Base-by-base conservation (phyloP, 2,797 vertebrate species). In the Myripristis murdjan region DNA sequence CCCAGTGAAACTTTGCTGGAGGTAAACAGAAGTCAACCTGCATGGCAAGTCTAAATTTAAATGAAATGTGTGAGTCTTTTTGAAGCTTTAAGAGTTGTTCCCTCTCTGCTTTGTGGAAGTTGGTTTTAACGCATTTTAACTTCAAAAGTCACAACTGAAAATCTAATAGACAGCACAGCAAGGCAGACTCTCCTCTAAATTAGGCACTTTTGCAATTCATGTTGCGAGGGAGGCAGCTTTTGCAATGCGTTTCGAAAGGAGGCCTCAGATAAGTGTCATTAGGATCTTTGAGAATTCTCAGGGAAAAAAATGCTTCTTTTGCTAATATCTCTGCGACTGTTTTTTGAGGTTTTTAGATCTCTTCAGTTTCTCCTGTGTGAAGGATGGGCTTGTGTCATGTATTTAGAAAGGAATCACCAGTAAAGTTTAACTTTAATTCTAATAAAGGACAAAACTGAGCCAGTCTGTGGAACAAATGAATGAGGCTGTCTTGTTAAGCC, bases 211-310 rank as follows among this genome's bases (percentile, higher is more conserved):
- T 65, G 62, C 15, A 31, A 11, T 73, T 35, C 11, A 26, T 11
- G 11, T 9, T 62, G 14, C 23, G 11, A n/a, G 9, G 49, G 72
- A 56, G 58, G 75, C 23, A 43, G 23, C 48, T 4, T 70, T 57
- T 49, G n/a, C 6, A 15, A 23, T 49, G 18, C 37, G 48, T 81
- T 57, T 44, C 22, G 33, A 56, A 54, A 24, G 58, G 8, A 35
- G 35, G 39, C 37, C 33, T 56, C 31, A 6, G 53, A 37, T 37
- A 14, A 3, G 18, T 20, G 55, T 56, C 20, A 14, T 39, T 8
- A 22, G 6, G 20, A 39, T 37, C 4, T 56, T 8, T n/a, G n/a
- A n/a, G n/a, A n/a, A n/a, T n/a, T n/a, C n/a, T n/a, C n/a, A n/a
- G n/a, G n/a, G n/a, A n/a, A n/a, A n/a, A 44, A 44, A n/a, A 5